Base-by-base conservation (phyloP, 2,888 invertebrate species). In the Ennomos quercinarius region DNA sequence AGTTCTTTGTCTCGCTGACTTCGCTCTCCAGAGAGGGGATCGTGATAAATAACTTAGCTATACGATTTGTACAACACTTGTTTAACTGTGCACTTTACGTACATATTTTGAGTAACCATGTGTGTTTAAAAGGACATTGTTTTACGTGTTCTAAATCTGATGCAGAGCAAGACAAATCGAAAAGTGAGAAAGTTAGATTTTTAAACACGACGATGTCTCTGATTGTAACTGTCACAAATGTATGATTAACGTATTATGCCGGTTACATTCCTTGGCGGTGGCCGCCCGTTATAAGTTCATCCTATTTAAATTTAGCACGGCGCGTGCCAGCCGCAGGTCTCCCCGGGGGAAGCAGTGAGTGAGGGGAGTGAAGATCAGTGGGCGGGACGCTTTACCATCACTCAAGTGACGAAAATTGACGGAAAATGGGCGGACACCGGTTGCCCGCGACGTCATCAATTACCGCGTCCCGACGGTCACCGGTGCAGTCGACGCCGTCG, bases 371-470 rank as follows among this genome's bases (percentile, higher is more conserved):
- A 69, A 68, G 75, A 69, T 72, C 67, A 61, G 74, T 80, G 87
- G 91, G 92, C 91, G 92, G 86, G 81, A 75, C 91, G 78, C 75
- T 82, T 84, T 77, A 91, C 92, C 91, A 92, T 92, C 91, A 91
- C 84, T 92, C 92, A 92, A 91, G 91, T 88, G 91, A 92, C 91
- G 91, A 92, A 93, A 93, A 92, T 93, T 91, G 91, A 91, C 91
- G 91, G 92, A 92, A 92, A 90, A 91, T 93, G 93, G 92, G 92
- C 93, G 92, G 91, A 91, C 89, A 87, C 86, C 86, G 87, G 80
- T 87, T 87, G 89, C 79, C 90, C 87, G 88, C 91, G 89, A 90
- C 89, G 90, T 91, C 91, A 91, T 91, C 91, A 91, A 91, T 91
- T 91, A 91, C 86, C 79, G 77, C 84, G 87, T 87, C 87, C 81